These are phyloP conservation scores for Adineta ricciae DNA, from an alignment of 2,888 invertebrate species.

Conservation along the genomic window DNA sequence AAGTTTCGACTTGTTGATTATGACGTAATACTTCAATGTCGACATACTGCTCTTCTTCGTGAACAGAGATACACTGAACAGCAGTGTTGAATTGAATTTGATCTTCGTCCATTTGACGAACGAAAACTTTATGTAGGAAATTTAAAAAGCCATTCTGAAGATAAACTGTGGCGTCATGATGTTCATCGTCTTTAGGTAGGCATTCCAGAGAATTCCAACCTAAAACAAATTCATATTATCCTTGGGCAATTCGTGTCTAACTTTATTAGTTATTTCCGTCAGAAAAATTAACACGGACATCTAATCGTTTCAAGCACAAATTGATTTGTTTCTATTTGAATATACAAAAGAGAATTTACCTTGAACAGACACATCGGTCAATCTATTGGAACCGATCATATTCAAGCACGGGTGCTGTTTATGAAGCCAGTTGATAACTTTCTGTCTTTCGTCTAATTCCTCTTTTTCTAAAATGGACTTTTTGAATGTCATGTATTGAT, in stretches of 20 bases:
- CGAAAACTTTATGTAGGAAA: neutral
- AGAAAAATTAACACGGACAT: too few species aligned
- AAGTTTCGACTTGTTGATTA: neutral
- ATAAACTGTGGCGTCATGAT: neutral
- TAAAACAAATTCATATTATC: neutral
- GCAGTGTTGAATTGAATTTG: neutral
- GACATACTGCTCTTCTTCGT: constrained; percentile 18
- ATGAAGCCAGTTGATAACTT: neutral
- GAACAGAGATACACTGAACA: neutral
- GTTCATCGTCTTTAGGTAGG: neutral
- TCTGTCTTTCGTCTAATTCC: neutral
- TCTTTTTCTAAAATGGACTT: neutral
- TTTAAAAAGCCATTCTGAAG: neutral
- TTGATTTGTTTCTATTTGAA: neutral
- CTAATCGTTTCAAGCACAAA: too few species aligned
- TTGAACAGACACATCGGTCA: neutral
- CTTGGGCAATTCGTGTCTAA: too few species aligned
- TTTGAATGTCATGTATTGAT: neutral
- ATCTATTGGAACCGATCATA: neutral
- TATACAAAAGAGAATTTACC: neutral
- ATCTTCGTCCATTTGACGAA: neutral
- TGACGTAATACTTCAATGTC: neutral
- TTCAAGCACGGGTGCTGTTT: neutral
- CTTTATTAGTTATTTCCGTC: too few species aligned
- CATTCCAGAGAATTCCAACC: constrained; percentile 1